These are phyloP conservation scores for Muntiacus reevesi DNA, from an alignment of 2,113 vertebrate species.

Conservation along the genomic window DNA sequence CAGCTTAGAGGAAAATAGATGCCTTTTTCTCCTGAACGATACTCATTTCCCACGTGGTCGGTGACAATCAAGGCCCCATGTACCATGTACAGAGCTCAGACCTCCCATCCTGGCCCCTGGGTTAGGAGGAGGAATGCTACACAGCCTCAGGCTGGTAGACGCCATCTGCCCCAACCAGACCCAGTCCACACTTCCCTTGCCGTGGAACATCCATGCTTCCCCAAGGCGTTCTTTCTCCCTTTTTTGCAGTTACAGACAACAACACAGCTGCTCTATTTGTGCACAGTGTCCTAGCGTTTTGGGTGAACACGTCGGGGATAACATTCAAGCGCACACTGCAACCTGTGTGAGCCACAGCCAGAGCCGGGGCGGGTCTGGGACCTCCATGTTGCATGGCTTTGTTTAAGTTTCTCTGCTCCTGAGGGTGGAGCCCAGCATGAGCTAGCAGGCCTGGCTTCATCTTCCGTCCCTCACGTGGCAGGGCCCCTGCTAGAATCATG, in stretches of 20 bases:
- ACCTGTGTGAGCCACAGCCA: neutral
- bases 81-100: neutral
- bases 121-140: fast-evolving
- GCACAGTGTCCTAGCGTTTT: neutral
- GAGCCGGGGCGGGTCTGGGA: fast-evolving
- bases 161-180: fast-evolving
- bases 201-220: fast-evolving
- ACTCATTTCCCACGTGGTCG: neutral
- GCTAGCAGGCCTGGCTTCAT: neutral
- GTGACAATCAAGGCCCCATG: fast-evolving
- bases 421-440: neutral
- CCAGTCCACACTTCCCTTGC: neutral
- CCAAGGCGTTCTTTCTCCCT: neutral
- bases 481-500: neutral
- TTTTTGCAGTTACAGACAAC: neutral
- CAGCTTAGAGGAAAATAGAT: neutral
- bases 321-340: neutral
- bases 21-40: neutral
- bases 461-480: fast-evolving
- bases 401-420: neutral
- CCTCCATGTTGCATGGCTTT: neutral
- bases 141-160: fast-evolving
- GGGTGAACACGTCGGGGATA: fast-evolving
- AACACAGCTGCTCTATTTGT: fast-evolving
- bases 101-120: neutral